Percentiles rank a stretch among this genome's conserved stretches.
phyloP scores from a whole-genome alignment of 2,113 vertebrate species.

The Eubucco bourcierii region DNA sequence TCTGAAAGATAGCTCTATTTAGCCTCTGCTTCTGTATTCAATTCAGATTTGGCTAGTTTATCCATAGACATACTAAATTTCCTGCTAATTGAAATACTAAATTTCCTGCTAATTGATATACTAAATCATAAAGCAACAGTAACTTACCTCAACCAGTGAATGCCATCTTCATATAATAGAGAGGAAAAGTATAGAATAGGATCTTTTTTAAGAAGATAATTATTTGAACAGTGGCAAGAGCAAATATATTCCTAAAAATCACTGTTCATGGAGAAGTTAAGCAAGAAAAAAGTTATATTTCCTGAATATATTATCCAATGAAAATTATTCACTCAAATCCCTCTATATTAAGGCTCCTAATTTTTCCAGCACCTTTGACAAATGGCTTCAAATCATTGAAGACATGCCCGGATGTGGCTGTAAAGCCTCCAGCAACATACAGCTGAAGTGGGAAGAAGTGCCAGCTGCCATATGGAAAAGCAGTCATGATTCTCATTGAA shows the following conservation, averaged over 20 bases:
- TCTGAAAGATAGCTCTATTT: not conserved
- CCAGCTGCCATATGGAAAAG: conserved; percentile 5
- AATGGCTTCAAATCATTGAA: not conserved
- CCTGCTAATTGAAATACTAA: not conserved
- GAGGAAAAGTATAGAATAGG: not conserved
- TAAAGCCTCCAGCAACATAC: not conserved
- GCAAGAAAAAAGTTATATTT: not conserved
- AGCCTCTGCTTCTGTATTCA: not conserved
- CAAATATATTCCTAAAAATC: not conserved
- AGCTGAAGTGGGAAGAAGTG: not conserved
- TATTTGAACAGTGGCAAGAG: not conserved
- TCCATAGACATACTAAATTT: not conserved
- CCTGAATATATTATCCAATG: not conserved
- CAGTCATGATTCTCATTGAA: not conserved
- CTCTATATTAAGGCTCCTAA: not conserved
- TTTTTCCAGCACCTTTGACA: conserved; percentile 6
- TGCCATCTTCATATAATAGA: not conserved
- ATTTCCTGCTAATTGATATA: not conserved
- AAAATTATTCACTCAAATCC: conserved; percentile 8
- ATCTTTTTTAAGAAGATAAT: not conserved
- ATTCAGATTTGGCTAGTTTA: not conserved
- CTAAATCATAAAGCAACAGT: not conserved
- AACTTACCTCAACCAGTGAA: not conserved
- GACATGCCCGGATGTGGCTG: not conserved
- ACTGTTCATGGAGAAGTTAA: not conserved